Evolutionary conservation across 2,888 invertebrate genomes (phyloP), one percentile per base, ranked within the genome.

Genomic region (Cosmia trapezina): DNA sequence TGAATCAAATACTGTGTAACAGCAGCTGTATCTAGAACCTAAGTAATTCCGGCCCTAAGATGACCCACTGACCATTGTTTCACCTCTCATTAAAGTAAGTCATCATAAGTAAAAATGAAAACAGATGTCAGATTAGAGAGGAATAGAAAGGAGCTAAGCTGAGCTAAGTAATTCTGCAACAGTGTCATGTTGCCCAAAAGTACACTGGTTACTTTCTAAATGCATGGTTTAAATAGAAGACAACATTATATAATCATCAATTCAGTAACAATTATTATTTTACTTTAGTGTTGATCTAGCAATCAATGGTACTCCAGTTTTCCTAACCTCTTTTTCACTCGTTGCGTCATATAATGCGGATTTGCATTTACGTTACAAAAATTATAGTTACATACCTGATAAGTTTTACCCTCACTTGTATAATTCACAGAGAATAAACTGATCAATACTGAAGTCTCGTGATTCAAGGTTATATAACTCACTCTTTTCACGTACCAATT

Each of bases 401-500:
- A 75, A 75, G 57, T 76, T 77, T 77, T 83, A 78, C 83, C 85
- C 87, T 82, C 84, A 81, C 84, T 78, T 89, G 81, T 86, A 85
- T 86, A 87, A 74, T 87, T 83, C 78, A 84, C 83, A 86, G 72
- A 87, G 88, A 89, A 87, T 83, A 86, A 76, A 88, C 86, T 92
- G 91, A 95, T 95, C 95, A 94, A 94, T 95, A 95, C 91, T 89
- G 86, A 91, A 92, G 93, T 95, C 95, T 93, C 95, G 96, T 95
- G 96, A 96, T 95, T 96, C 96, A 96, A 96, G 96, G 96, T 96
- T 96, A 96, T 95, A 93, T 96, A 96, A 96, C 94, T 92, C 93
- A 91, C 93, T 93, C 90, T 91, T 91, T 93, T 93, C 90, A 91
- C 91, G 89, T 89, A 89, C 85, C 86, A 89, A 92, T 89, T 89